A percentile compares a stretch with the other conserved stretches of the same genome.
phyloP scores from a whole-genome alignment of 2,888 invertebrate species.

The Caenorhabditis japonica region DNA sequence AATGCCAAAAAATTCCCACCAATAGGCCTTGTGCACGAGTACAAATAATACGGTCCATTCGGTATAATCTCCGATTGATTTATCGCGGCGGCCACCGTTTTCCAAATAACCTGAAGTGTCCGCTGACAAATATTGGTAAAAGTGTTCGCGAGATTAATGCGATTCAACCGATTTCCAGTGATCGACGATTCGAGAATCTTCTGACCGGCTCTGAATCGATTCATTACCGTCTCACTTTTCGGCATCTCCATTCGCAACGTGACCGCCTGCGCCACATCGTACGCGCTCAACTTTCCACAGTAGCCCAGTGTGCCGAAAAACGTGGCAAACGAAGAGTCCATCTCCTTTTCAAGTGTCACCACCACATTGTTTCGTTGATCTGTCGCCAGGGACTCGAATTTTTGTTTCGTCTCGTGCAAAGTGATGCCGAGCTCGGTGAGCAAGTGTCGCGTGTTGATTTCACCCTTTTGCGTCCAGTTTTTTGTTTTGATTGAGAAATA shows the following conservation, averaged over 20 bases:
- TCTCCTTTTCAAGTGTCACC: slow-evolving; percentile 64
- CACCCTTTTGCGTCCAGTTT: slow-evolving; percentile 74
- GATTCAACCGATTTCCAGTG: slow-evolving; percentile 13
- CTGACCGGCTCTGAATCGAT: slow-evolving; percentile 29
- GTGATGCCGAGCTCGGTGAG: slow-evolving; percentile 68
- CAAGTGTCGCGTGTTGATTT: slow-evolving; percentile 62
- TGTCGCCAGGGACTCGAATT: slow-evolving; percentile 62
- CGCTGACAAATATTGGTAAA: slow-evolving; percentile 26
- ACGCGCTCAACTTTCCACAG: slow-evolving; percentile 62
- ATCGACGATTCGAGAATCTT: slow-evolving; percentile 18
- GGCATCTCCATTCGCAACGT: slow-evolving; percentile 51
- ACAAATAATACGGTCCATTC: slow-evolving; percentile 55
- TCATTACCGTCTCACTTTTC: slow-evolving; percentile 31
- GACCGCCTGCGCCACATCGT: slow-evolving; percentile 69
- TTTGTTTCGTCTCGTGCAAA: slow-evolving; percentile 67
- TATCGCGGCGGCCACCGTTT: slow-evolving; percentile 57
- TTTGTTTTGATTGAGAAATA: slow-evolving; percentile 69
- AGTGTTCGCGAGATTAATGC: slow-evolving; percentile 18
- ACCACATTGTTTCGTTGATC: slow-evolving; percentile 67
- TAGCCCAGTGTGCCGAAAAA: slow-evolving; percentile 72
- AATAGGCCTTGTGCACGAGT: slow-evolving; percentile 39
- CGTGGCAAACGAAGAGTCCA: slow-evolving; percentile 66
- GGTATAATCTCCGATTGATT: slow-evolving; percentile 62
- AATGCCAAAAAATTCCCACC: too few species aligned
- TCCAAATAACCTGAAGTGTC: slow-evolving; percentile 56